These are phyloP conservation scores for Butorides virescens DNA, from an alignment of 2,113 vertebrate genomes.

Conservation along the genomic window DNA sequence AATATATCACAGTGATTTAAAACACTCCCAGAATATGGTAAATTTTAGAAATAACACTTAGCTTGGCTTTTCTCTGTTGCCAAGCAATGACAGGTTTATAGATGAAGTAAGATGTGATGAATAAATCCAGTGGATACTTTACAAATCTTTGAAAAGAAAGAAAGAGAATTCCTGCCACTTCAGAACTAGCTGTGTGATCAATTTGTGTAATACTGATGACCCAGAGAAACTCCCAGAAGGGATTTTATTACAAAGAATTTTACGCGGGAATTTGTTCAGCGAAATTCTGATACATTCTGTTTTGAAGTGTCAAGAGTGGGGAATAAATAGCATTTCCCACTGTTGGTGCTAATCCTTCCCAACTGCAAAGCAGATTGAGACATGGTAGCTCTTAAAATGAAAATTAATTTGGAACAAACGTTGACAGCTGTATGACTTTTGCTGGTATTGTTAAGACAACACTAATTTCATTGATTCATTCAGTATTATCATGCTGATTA, in stretches of 20 bases:
- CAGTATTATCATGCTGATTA: neutral
- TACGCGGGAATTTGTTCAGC: neutral
- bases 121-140: neutral
- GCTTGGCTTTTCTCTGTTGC: neutral
- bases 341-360: neutral
- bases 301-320: neutral
- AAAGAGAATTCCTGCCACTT: neutral
- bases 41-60: neutral
- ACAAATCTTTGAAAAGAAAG: neutral
- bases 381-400: neutral
- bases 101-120: neutral
- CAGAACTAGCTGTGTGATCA: neutral
- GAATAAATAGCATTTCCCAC: neutral
- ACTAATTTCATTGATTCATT: neutral
- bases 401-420: neutral
- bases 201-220: neutral
- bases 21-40: neutral
- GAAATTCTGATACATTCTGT: neutral
- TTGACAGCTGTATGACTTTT: neutral
- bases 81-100: neutral
- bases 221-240: neutral
- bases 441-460: neutral
- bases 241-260: neutral
- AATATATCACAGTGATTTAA: neutral
- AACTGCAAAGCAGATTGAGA: neutral